These are phyloP conservation scores for Stegastes partitus DNA, from an alignment of 2,113 vertebrate genomes.

Conservation along the genomic window DNA sequence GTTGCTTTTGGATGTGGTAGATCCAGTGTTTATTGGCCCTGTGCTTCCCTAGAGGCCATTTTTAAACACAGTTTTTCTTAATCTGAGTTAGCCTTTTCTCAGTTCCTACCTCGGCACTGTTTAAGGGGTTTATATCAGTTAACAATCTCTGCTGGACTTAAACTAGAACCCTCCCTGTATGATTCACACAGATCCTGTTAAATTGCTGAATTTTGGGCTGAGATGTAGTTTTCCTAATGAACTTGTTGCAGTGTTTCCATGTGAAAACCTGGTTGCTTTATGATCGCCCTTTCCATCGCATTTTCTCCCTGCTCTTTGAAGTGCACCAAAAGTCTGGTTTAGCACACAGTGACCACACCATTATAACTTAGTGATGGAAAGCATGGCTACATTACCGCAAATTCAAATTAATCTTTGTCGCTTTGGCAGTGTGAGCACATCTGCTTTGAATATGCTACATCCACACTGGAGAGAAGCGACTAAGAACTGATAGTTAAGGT, in stretches of 20 bases:
- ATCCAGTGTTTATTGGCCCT: constrained; percentile 33
- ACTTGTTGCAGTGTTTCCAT: not conserved
- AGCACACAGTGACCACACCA: not conserved
- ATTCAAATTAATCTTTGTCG: not conserved
- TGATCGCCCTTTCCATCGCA: not conserved
- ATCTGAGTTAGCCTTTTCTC: constrained; percentile 7
- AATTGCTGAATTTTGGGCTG: not conserved
- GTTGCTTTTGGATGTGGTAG: constrained; percentile 45
- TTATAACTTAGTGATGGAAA: not conserved
- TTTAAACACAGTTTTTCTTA: constrained; percentile 45
- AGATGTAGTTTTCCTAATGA: not conserved
- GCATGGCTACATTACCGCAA: not conserved
- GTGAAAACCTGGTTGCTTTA: not conserved
- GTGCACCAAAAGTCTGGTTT: constrained; percentile 6
- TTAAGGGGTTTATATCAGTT: constrained; percentile 14
- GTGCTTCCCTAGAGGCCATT: constrained; percentile 33
- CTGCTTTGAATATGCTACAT: not conserved
- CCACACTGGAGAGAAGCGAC: not conserved
- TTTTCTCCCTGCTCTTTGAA: not conserved
- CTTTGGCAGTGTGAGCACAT: not conserved
- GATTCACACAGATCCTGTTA: not conserved
- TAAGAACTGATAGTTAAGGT: too few relatives aligned
- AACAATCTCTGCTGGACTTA: not conserved
- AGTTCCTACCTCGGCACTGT: not conserved
- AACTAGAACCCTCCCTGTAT: constrained; percentile 14